Base-by-base conservation (phyloP, 2,888 invertebrate genomes). In the Ophion ellenae region DNA sequence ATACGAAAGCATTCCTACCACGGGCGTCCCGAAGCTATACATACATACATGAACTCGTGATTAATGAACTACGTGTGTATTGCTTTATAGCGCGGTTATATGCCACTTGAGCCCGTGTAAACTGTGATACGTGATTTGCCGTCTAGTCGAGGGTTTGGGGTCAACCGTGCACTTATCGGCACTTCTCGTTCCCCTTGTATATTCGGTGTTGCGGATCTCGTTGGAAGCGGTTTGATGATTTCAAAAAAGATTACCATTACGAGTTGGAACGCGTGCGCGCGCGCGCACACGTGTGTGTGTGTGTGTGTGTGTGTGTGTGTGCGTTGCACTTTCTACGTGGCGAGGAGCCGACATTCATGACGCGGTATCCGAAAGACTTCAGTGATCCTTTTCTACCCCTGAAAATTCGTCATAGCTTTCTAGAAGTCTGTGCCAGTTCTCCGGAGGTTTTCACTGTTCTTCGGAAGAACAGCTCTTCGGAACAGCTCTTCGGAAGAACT, bases 1-100 rank as follows among this genome's bases (percentile, higher is more conserved):
- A 93, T 93, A 93, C 92, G 87, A 91, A 91, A 90, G 92, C 92
- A 93, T 93, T 93, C 92, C 92, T 89, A 92, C 92, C 91, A 90
- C 92, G 91, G 92, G 92, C 92, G 91, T 77, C 92, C 53, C 14
- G 53, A 53, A 53, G 53, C 17, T 53, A 53, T 53, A 53, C 14
- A 53, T 11, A 53, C 85, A 81, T 82, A 83, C 40, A 78, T 77
- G 83, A 14, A 53, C 92, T 89, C 90, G 92, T 93, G 93, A 93
- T 93, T 93, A 93, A 93, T 93, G 93, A 93, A 93, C 92, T 93
- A 89, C 90, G 87, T 90, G 90, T 88, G 91, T 91, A 91, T 92
- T 91, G 91, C 7, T 69, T 69, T 77, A 67, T 70, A 69, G 61
- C 36, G 87, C 91, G 89, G 85, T 83, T 83, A 81, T 87, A 79